phyloP scores from a whole-genome alignment of 35 echinoderm and acorn worm species.

The Stichopus chloronotus region DNA sequence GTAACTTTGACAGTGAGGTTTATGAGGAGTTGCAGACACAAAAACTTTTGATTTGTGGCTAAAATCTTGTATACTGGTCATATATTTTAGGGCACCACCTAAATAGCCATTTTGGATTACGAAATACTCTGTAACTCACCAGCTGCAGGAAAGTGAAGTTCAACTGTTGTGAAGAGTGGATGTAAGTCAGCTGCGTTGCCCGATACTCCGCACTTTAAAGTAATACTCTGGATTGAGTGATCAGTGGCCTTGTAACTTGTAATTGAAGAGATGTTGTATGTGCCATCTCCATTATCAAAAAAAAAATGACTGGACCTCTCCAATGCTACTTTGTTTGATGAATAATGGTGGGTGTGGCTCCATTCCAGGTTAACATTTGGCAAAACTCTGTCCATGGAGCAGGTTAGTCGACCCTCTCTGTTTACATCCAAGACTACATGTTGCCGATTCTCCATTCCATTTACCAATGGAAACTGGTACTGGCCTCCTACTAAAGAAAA shows the following conservation, averaged over 20 bases:
- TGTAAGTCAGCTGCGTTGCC: no score
- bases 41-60: no score
- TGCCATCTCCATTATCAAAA: neutral
- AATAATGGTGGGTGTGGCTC: neutral
- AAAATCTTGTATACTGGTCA: no score
- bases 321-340: neutral
- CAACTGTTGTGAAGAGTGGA: no score
- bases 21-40: no score
- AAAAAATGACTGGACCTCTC: neutral
- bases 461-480: neutral
- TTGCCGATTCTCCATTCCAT: neutral
- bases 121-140: no score
- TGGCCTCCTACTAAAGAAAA: no score
- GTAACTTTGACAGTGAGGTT: no score
- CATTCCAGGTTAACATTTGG: neutral
- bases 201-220: neutral
- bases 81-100: no score
- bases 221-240: neutral
- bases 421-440: conserved; percentile 30
- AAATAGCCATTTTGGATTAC: no score
- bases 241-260: neutral
- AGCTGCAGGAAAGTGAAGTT: no score
- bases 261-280: neutral
- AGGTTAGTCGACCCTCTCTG: neutral
- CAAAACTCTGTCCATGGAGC: neutral